These are phyloP conservation scores for Amphipoea oculea DNA, from an alignment of 2,888 invertebrate species.

Conservation along the genomic window DNA sequence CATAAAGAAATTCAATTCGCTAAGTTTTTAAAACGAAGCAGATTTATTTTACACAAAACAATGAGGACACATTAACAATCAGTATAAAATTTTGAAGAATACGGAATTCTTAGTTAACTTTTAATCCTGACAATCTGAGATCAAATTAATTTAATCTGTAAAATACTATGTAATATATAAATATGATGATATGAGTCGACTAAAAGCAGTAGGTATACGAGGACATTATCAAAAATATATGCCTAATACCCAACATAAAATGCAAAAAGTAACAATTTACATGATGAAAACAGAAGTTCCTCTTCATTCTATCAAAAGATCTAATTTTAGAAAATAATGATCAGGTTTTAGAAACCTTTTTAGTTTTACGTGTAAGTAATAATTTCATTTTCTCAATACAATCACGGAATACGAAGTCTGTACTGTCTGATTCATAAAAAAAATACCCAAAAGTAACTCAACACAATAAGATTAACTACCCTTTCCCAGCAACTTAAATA, in stretches of 20 bases:
- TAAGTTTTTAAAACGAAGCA: conserved; percentile 68
- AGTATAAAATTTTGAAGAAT: conserved; percentile 58
- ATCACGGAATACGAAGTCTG: not conserved
- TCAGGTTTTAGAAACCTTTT: conserved; percentile 61
- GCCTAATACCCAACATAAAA: conserved; percentile 32
- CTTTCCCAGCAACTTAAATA: conserved; percentile 56
- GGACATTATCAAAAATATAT: conserved; percentile 16
- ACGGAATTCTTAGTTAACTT: conserved; percentile 44
- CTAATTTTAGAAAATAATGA: conserved; percentile 29
- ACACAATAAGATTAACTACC: conserved; percentile 41
- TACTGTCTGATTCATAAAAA: conserved; percentile 7
- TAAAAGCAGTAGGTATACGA: conserved; percentile 17
- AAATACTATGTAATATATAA: conserved; percentile 41
- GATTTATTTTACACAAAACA: conserved; percentile 57
- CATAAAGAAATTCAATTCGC: conserved; percentile 69
- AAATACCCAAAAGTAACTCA: conserved; percentile 39
- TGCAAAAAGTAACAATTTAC: conserved; percentile 9
- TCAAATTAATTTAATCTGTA: conserved; percentile 51
- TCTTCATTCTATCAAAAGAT: conserved; percentile 23
- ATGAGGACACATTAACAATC: conserved; percentile 43
- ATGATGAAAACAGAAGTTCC: conserved; percentile 7
- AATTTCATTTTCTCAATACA: conserved; percentile 37
- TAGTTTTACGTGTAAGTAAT: conserved; percentile 30
- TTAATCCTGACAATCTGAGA: conserved; percentile 57
- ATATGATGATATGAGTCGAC: conserved; percentile 35